A percentile compares a stretch with the other conserved stretches of the same genome.
These are phyloP conservation scores for Sphenodon punctatus DNA, from an alignment of 2,797 vertebrate genomes.

Conservation along the genomic window DNA sequence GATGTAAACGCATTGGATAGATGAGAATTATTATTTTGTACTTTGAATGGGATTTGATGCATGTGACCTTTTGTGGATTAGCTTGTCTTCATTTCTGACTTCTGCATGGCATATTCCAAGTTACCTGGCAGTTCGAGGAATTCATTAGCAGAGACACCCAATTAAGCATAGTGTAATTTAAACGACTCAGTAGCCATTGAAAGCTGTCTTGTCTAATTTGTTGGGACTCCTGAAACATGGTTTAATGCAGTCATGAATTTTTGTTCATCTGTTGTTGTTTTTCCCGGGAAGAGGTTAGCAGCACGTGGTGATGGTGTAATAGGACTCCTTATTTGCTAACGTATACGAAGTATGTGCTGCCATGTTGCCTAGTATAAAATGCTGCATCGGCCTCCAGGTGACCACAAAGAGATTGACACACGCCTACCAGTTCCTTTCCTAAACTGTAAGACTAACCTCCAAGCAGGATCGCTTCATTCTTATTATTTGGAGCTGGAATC, in stretches of 20 bases:
- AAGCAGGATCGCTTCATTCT: too few species aligned
- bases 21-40: slow-evolving; percentile 3
- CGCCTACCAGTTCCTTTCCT: too few species aligned
- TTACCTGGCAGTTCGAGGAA: not conserved
- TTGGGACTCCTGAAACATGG: not conserved
- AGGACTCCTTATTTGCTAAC: not conserved
- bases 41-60: too few species aligned
- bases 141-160: not conserved
- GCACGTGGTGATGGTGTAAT: not conserved
- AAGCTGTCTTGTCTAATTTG: not conserved
- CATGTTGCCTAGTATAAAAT: not conserved
- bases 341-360: not conserved
- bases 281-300: too few species aligned
- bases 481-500: too few species aligned
- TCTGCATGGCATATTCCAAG: not conserved
- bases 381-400: too few species aligned
- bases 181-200: not conserved
- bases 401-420: too few species aligned
- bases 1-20: not conserved
- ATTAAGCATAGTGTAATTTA: not conserved
- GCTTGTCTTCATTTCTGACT: not conserved
- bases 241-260: not conserved
- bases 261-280: too few species aligned
- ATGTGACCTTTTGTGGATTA: too few species aligned
- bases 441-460: too few species aligned